Evolutionary conservation across 2,113 vertebrate species (phyloP).

Genomic region (Dicerorhinus sumatrensis): DNA sequence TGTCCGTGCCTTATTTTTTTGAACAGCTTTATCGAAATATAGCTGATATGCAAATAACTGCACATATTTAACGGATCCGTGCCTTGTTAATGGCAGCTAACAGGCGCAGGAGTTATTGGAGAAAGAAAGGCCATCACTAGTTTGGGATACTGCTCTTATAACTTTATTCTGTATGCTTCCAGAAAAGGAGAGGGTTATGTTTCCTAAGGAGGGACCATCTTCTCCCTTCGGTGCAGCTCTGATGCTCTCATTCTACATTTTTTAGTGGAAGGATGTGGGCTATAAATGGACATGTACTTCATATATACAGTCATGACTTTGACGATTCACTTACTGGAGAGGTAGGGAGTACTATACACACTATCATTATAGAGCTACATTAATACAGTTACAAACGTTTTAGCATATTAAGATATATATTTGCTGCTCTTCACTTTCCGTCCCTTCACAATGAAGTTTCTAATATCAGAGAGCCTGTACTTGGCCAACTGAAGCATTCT

Average conservation of each 20-base stretch:
- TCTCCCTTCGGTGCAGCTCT: not conserved
- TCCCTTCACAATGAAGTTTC: not conserved
- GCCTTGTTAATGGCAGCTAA: not conserved
- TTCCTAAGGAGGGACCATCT: not conserved
- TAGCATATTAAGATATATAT: not conserved
- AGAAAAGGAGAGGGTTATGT: not conserved
- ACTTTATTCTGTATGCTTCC: not conserved
- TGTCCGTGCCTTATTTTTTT: not conserved
- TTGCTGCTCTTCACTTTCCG: not conserved
- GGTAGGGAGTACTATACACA: not conserved
- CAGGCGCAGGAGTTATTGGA: not conserved
- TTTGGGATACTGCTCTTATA: not conserved
- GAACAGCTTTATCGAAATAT: not conserved
- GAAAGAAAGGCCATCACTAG: not conserved
- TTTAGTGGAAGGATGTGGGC: not conserved
- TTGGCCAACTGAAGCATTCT: not conserved
- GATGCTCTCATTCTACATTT: not conserved
- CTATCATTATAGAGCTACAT: not conserved
- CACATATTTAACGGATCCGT: not conserved
- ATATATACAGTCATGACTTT: not conserved
- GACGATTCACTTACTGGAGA: not conserved
- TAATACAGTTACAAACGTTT: not conserved
- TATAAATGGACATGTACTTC: not conserved
- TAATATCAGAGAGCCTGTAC: not conserved
- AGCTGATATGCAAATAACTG: not conserved